Base-by-base conservation (phyloP, 1,140 invertebrate species). In the Lerema accius region DNA sequence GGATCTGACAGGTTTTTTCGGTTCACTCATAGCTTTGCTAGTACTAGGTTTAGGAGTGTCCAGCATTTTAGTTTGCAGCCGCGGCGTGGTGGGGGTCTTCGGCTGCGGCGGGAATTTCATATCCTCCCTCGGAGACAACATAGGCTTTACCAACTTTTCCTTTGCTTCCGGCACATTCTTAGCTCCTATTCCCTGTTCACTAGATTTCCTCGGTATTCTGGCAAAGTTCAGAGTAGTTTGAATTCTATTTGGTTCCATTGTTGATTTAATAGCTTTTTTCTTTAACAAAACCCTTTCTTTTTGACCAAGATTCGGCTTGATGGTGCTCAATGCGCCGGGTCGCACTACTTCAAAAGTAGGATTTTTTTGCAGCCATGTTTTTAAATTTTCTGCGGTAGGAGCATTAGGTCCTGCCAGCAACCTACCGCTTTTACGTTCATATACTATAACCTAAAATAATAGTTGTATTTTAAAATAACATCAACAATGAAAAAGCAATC, bases 331-430 rank as follows among this genome's bases (percentile, higher is more conserved):
- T 75, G 76, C 93, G 39, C 93, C 94, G 0, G 96, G 93, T 60
- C 94, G 92, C 0, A 97, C 92, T 0, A 97, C 94, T 90, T 97
- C 95, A 89, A 94, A 98, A 0, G 95, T 95, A 10, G 96, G 96
- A 93, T 98, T 95, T 61, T 95, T 94, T 80, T 95, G 94, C 4
- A 99, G 89, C 96, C 96, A 98, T 6, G 93, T 91, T 77, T 95
- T 94, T 5, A 98, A 89, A 82, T 95, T 95, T 16, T 93, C 92
- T 14, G 94, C 93, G 11, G 94, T 95, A 3, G 97, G 97, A 43
- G 96, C 96, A 78, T 94, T 94, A 0, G 93, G 88, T 16, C 96
- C 96, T 0, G 94, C 94, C 26, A 97, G 82, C 45, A 96, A 89
- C 74, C 94, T 95, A 4, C 96, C 96, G 32, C 93, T 95, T 80